These are phyloP conservation scores for Pherbina coryleti DNA, from an alignment of 2,888 invertebrate genomes.

Conservation along the genomic window DNA sequence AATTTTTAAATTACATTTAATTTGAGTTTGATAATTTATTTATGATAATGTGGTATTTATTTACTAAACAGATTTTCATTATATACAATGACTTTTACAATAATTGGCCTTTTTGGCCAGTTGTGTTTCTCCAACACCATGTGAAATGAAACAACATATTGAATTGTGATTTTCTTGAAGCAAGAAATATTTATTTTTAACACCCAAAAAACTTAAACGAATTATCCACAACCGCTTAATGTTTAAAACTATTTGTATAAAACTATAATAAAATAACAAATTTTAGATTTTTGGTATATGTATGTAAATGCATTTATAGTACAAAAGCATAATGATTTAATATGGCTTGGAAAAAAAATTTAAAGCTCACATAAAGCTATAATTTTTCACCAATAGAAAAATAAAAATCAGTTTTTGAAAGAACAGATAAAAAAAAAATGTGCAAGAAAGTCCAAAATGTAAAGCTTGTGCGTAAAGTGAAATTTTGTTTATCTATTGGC, in stretches of 20 bases:
- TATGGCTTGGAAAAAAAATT: too few species aligned
- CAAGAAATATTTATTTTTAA: conserved; percentile 5
- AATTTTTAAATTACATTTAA: too few species aligned
- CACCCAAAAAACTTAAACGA: neutral
- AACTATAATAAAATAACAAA: neutral
- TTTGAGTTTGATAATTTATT: too few species aligned
- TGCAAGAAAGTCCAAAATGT: neutral
- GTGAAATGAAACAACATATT: conserved; percentile 31
- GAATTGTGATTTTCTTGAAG: neutral
- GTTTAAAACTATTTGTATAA: neutral
- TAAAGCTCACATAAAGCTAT: too few species aligned
- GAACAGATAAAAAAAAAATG: neutral
- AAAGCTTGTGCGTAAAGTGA: neutral
- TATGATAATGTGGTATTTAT: too few species aligned
- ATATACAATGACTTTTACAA: neutral
- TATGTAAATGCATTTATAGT: neutral
- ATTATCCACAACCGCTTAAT: conserved; percentile 1
- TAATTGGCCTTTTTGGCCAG: neutral
- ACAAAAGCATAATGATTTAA: neutral
- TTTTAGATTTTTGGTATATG: neutral
- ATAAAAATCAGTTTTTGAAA: neutral
- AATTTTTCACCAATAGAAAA: too few species aligned
- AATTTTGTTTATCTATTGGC: neutral
- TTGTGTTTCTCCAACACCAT: conserved; percentile 8
- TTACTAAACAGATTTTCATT: too few species aligned